Base-by-base conservation (phyloP, 2,797 vertebrate genomes). In the Ficedula albicollis region DNA sequence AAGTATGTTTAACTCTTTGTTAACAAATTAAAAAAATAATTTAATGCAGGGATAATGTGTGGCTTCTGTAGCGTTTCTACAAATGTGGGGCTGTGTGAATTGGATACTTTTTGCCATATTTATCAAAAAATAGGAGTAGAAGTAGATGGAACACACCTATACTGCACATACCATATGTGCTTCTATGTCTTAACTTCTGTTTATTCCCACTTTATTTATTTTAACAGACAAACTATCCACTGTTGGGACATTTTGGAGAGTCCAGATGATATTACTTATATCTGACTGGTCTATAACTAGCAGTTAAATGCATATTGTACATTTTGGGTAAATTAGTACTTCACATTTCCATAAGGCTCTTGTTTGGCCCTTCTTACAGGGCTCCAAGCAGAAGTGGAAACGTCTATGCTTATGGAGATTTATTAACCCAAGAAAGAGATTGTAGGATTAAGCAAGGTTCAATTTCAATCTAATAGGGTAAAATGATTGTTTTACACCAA, bases 121-220 rank as follows among this genome's bases (percentile, higher is more conserved):
- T 67, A 68, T 46, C 17, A 66, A 80, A 74, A 78, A 90, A 56
- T 9, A 49, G 22, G 38, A 81, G 32, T 46, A 0, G 1, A 32
- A 66, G 10, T 13, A 46, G 29, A 43, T 30, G 25, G 9, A 60
- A 4, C 4, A 36, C 17, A 83, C 8, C 26, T 68, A 17, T 22
- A 30, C 17, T 63, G n/a, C 0, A 0, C 26, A 59, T 12, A 43
- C 8, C 3, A 25, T 12, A 39, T 3, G 2, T 46, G 4, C 46
- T 88, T 81, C 39, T 81, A 27, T 0, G 0, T 36, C 26, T 74
- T 90, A 76, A 5, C 17, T 55, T 30, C 55, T 63, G 6, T 43
- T 94, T 44, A 52, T 76, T 48, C 15, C 13, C 5, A 64, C 19
- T 63, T 84, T 13, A n/a, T 64, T 36, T 44, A 72, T 62, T 82